Base-by-base conservation (phyloP, 2,113 vertebrate genomes). In the Marmota monax region DNA sequence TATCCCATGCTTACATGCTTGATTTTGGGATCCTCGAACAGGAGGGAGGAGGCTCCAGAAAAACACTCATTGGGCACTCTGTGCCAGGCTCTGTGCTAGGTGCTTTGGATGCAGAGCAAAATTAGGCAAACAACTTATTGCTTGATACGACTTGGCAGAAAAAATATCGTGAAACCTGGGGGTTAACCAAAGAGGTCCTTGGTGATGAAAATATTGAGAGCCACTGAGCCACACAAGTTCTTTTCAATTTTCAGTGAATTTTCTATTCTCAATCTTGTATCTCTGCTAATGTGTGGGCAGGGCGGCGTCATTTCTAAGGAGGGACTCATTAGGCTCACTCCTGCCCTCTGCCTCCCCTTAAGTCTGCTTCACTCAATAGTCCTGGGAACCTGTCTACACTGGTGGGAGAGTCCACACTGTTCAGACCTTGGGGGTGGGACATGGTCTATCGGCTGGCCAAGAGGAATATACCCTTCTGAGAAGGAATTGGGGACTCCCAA, bases 111-210 rank as follows among this genome's bases (percentile, higher is more conserved):
- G 27, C 37, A 42, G 39, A 78, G 39, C 51, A 74, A 93, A 95
- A 22, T 1, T 56, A 18, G 27, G 18, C 61, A 74, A 63, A 83
- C 5, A 42, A 48, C 72, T 78, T 32, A 84, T 45, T 84, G 73
- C 88, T 78, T 65, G 56, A 53, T 77, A 13, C 3, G 9, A 34
- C 77, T 94, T 84, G 78, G 85, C 80, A 86, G 88, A 85, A 67
- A 37, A 84, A 92, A 73, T 82, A 87, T 74, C 34, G 65, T 58
- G 32, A 93, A 82, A 27, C 16, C 65, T 42, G n/a, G 29, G 16
- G 13, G 74, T 97, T 96, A 92, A 82, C 78, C 48, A 88, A n/a
- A 87, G 77, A 63, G 73, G n/a, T 76, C 51, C 14, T 79, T 58
- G n/a, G 74, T 69, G 48, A 80, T 63, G 5, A 65, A 89, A 58